These are phyloP conservation scores for Gymnocypris eckloni DNA, from an alignment of 2,797 vertebrate species.

Conservation along the genomic window DNA sequence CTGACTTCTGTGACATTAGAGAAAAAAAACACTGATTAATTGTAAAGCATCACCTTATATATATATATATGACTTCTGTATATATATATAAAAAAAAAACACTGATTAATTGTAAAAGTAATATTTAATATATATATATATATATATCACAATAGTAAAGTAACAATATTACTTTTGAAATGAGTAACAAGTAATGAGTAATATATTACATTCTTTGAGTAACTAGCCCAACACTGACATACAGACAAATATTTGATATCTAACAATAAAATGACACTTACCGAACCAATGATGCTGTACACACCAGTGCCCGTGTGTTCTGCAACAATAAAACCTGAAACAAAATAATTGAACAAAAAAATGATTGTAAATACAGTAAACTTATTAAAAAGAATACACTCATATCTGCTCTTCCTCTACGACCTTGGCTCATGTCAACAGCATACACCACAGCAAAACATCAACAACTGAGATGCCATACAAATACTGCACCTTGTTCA, in stretches of 20 bases:
- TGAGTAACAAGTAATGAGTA: too few species aligned
- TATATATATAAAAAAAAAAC: too few species aligned
- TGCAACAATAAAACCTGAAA: slow-evolving; percentile 61
- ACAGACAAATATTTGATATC: not conserved
- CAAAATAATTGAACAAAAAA: not conserved
- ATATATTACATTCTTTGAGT: too few species aligned
- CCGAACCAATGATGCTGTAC: slow-evolving; percentile 57
- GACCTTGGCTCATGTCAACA: slow-evolving; percentile 32
- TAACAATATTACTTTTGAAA: too few species aligned
- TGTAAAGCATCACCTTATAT: not conserved
- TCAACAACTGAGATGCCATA: not conserved
- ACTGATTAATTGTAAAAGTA: too few species aligned
- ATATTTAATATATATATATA: too few species aligned
- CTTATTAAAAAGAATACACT: not conserved
- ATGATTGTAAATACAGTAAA: not conserved
- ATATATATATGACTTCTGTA: not conserved
- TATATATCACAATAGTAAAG: too few species aligned
- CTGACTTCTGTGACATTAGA: slow-evolving; percentile 10
- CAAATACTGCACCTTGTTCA: slow-evolving; percentile 35
- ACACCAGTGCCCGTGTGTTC: slow-evolving; percentile 58
- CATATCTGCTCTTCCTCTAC: not conserved
- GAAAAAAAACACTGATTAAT: not conserved
- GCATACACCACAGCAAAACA: not conserved
- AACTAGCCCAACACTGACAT: too few species aligned
- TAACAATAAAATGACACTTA: slow-evolving; percentile 35